phyloP scores from a whole-genome alignment of 2,888 invertebrate species.

The Ephialtes manifestator region DNA sequence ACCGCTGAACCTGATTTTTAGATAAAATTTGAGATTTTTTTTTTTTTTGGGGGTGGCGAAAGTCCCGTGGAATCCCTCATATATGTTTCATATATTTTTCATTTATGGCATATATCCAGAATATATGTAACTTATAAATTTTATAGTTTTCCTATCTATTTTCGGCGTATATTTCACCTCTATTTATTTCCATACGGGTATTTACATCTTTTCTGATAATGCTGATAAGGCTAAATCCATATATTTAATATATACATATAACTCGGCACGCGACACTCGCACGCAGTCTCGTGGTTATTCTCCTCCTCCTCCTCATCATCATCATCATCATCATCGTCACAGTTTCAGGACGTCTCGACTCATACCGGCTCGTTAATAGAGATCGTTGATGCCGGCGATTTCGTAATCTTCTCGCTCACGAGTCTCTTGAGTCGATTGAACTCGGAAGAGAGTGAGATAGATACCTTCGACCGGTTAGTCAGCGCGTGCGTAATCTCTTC shows the following conservation, averaged over 20 bases:
- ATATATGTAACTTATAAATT: too few relatives aligned
- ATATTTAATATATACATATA: background rate
- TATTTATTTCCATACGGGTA: too few relatives aligned
- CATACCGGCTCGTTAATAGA: conserved; percentile 53
- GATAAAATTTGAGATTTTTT: too few relatives aligned
- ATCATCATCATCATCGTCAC: conserved; percentile 31
- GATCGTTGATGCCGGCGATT: conserved; percentile 57
- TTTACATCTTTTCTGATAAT: conserved; percentile 3
- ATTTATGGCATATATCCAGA: too few relatives aligned
- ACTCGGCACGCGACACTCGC: conserved; percentile 53
- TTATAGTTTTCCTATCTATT: too few relatives aligned
- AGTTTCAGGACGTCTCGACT: conserved; percentile 43
- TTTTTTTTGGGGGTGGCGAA: too few relatives aligned
- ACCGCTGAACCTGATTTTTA: too few relatives aligned
- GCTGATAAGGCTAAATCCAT: background rate
- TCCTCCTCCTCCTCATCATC: conserved; percentile 31
- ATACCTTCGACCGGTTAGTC: conserved; percentile 65
- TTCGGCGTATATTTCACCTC: too few relatives aligned
- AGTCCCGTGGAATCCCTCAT: too few relatives aligned
- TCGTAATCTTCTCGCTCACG: conserved; percentile 54
- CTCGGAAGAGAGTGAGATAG: conserved; percentile 58
- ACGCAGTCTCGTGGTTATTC: background rate
- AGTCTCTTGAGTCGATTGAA: conserved; percentile 55
- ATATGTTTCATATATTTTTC: too few relatives aligned
- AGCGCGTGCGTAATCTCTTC: conserved; percentile 43